These are phyloP conservation scores for Hypercompe scribonia DNA, from an alignment of 2,888 invertebrate genomes.

Conservation along the genomic window DNA sequence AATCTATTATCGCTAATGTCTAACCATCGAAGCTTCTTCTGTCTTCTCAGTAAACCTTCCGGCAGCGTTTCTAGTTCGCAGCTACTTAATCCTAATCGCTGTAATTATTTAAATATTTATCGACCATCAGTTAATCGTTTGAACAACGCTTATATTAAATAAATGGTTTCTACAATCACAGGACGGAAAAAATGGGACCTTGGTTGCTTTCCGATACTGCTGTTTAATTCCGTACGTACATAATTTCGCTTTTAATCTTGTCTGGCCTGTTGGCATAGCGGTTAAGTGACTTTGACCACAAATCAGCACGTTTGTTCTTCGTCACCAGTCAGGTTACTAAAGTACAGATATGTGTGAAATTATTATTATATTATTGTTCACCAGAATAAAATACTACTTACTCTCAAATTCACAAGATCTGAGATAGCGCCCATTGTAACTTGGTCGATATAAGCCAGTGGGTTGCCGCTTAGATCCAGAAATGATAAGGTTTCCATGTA, in stretches of 20 bases:
- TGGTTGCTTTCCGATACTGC: no score
- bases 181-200: no score
- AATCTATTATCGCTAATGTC: conserved; percentile 89
- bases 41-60: conserved; percentile 87
- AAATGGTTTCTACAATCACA: not conserved
- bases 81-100: conserved; percentile 88
- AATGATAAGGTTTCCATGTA: conserved; percentile 88
- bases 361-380: no score
- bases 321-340: no score
- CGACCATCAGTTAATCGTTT: not conserved
- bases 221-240: no score
- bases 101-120: conserved; percentile 17
- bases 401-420: conserved; percentile 87
- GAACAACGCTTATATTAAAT: not conserved
- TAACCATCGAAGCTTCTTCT: conserved; percentile 86
- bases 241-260: no score
- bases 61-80: conserved; percentile 88
- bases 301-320: no score
- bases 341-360: no score
- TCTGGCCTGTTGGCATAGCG: no score
- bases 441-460: conserved; percentile 88
- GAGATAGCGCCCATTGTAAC: conserved; percentile 88
- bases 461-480: conserved; percentile 90
- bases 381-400: conserved; percentile 55
- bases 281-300: no score